Base-by-base conservation (phyloP, 1,140 invertebrate species). In the Brachionus manjavacas region DNA sequence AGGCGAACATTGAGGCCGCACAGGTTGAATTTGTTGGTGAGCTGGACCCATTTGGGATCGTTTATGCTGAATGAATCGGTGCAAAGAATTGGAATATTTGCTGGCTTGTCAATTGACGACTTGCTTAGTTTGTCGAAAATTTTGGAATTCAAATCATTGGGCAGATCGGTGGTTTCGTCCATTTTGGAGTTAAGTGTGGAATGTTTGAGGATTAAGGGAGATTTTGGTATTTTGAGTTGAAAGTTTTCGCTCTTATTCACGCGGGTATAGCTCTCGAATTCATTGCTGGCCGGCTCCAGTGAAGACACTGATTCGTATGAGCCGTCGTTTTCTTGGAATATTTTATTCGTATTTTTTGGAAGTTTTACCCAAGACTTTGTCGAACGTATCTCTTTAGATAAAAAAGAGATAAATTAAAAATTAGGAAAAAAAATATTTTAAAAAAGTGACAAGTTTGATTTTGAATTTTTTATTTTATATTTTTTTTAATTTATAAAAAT, bases 361-460 rank as follows among this genome's bases (percentile, higher is more conserved):
- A 81, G 39, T 7, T 68, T 60, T 20, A 68, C 79, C 79, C 79
- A 81, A 35, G 79, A 81, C 31, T 81, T 81, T 41, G 79, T 64
- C 1, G 79, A 81, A 12, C 39, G 20, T n/a, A 81, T 81, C 60
- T 81, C 79, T 81, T 52, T 68, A 68, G 1, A 68, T 31, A 68
- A 28, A 68, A 28, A 31, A 14, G 0, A n/a, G 25, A n/a, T n/a
- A 25, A 25, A 6, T 31, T 23, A 25, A 25, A 25, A 66, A n/a
- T n/a, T n/a, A n/a, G n/a, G n/a, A n/a, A n/a, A n/a, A n/a, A n/a
- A n/a, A n/a, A n/a, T n/a, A n/a, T n/a, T n/a, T n/a, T n/a, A n/a
- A n/a, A n/a, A n/a, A n/a, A n/a, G n/a, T n/a, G n/a, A n/a, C n/a
- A n/a, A n/a, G n/a, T n/a, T n/a, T n/a, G n/a, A n/a, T n/a, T n/a